These are phyloP conservation scores for Heliothis virescens DNA, from an alignment of 1,140 invertebrate genomes.

Conservation along the genomic window DNA sequence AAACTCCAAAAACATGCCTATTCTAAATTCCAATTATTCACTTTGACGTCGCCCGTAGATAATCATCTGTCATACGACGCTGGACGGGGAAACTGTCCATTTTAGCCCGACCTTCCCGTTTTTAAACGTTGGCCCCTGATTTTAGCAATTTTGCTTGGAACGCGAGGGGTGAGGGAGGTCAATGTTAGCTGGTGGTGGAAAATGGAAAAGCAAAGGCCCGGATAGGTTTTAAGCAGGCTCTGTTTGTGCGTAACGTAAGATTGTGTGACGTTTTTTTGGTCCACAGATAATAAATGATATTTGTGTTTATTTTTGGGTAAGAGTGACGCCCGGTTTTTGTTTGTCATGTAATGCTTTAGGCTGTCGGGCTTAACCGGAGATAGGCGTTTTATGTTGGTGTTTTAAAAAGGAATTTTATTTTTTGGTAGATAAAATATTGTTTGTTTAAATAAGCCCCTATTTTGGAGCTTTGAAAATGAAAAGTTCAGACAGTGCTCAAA, in stretches of 20 bases:
- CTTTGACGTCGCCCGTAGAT: slow-evolving; percentile 83
- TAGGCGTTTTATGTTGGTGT: slow-evolving; percentile 3
- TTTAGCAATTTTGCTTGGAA: not conserved
- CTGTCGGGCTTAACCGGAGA: slow-evolving; percentile 20
- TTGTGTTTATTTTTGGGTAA: slow-evolving; percentile 33
- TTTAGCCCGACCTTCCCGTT: slow-evolving; percentile 61
- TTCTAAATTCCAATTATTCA: slow-evolving; percentile 84
- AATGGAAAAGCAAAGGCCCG: slow-evolving; percentile 70
- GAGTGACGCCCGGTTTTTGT: slow-evolving; percentile 14
- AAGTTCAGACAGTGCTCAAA: no score
- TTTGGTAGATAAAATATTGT: not conserved
- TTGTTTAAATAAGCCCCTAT: not conserved
- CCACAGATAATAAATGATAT: slow-evolving; percentile 51
- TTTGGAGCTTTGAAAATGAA: no score
- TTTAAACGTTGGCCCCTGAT: slow-evolving; percentile 49
- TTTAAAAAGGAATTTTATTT: slow-evolving; percentile 5
- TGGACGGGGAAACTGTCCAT: slow-evolving; percentile 68
- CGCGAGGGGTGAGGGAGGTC: slow-evolving; percentile 51
- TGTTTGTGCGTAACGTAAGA: slow-evolving; percentile 75
- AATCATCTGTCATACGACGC: slow-evolving; percentile 83
- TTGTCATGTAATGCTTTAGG: slow-evolving; percentile 17
- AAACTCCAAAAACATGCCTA: slow-evolving; percentile 55
- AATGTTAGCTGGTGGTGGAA: slow-evolving; percentile 58
- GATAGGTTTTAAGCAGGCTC: slow-evolving; percentile 75
- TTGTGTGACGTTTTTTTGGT: slow-evolving; percentile 70